A percentile compares a stretch with the other conserved stretches of the same genome.
Evolutionary conservation across 2,113 vertebrate species (phyloP).

Genomic region (Proterorhinus semilunaris): DNA sequence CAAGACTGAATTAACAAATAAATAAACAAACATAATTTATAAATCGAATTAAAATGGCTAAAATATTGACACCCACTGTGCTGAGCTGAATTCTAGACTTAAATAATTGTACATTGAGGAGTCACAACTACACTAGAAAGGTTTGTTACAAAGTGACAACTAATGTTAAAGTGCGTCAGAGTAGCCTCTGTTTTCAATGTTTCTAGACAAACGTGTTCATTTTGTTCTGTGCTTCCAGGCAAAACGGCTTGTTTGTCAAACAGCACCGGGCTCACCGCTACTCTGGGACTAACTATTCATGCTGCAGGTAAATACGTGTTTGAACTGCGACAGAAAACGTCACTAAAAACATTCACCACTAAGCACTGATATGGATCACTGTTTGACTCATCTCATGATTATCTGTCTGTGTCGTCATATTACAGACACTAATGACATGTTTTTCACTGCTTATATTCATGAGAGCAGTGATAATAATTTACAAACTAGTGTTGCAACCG

Average conservation of each 20-base stretch:
- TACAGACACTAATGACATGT: neutral
- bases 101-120: too few species aligned
- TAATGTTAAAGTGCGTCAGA: too few species aligned
- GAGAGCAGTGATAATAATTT: too few species aligned
- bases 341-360: neutral
- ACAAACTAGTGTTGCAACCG: too few species aligned
- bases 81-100: too few species aligned
- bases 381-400: constrained; percentile 42
- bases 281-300: constrained; percentile 80
- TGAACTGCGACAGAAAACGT: neutral
- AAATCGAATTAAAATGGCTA: too few species aligned
- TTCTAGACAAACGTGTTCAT: neutral
- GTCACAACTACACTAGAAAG: too few species aligned
- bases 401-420: constrained; percentile 15
- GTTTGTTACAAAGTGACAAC: too few species aligned
- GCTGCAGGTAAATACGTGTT: constrained; percentile 72
- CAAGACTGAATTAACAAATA: too few species aligned
- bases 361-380: constrained; percentile 11
- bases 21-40: too few species aligned
- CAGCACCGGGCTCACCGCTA: constrained; percentile 71
- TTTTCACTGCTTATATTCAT: too few species aligned
- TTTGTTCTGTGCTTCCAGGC: constrained; percentile 57
- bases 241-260: constrained; percentile 39
- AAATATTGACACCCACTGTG: too few species aligned
- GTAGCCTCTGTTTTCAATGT: neutral